Evolutionary conservation across 2,888 invertebrate species (phyloP), one percentile per base, ranked within the genome.

Genomic region (Sclerodermus sp.): DNA sequence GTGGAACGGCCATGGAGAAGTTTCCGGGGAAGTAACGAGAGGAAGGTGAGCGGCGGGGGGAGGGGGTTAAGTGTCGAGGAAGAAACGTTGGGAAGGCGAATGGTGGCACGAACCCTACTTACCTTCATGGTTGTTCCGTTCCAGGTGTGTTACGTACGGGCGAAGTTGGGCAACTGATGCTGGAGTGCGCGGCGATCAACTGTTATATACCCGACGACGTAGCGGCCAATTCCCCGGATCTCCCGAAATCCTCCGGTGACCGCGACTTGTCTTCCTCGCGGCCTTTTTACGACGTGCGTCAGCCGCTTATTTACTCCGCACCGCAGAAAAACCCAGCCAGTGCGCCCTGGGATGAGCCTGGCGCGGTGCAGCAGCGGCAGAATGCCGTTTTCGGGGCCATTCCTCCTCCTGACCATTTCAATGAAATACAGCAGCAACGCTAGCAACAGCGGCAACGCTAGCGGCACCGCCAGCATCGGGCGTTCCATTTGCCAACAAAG

Each of bases 201-300:
- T 62, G 60, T 56, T 70, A 71, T 72, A 71, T 71, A 71, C 65
- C 58, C 60, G 8, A 23, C 23, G n/a, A n/a, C n/a, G n/a, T n/a
- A n/a, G n/a, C n/a, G 45, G 42, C 53, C 56, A 60, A 58, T 56
- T 63, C 52, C 57, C 61, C 58, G 59, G 47, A 59, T 49, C 57
- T 23, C 62, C 70, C 65, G 62, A 70, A 71, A 68, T 71, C 64
- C 51, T 55, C 59, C 55, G 59, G 58, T 55, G 60, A 42, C 39
- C 17, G 16, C 16, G 31, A 45, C 47, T 47, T 37, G 31, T 41
- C 46, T 45, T 45, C 49, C 31, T 39, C 18, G 10, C 13, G n/a
- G 23, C 8, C 23, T 23, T 23, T 23, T 23, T 23, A 23, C 8
- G 23, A 23, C 23, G 23, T 23, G 23, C 23, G 23, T 23, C 23